Base-by-base conservation (phyloP, 2,888 invertebrate species). In the Polymixis lichenea region DNA sequence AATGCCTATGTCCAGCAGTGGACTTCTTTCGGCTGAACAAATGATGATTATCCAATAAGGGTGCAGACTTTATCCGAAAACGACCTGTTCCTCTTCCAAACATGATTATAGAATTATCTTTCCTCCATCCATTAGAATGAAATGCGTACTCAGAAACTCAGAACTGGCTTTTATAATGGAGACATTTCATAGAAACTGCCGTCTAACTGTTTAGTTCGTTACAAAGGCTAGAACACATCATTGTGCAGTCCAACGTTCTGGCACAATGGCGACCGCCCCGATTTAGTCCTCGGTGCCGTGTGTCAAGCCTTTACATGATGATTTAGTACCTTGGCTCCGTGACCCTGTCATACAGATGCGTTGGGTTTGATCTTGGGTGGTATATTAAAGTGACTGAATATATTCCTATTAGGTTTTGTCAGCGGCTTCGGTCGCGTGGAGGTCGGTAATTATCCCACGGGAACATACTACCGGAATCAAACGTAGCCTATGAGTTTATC, bases 251-350 rank as follows among this genome's bases (percentile, higher is more conserved):
- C 25, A 71, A 69, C 75, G 25, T 32, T 46, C 49, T 4, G 66
- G 15, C 32, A 85, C 83, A 85, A 83, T 82, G 77, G 82, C 66
- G 77, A 73, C 82, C 83, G 60, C 86, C 82, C 74, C 43, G 83
- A 85, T 82, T 83, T 58, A 56, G 77, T 62, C 65, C 85, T 4
- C 65, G 49, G 66, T 85, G 53, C 58, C 6, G 70, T 74, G 64
- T 71, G 81, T 68, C 75, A 56, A 70, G 61, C 32, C 49, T 71
- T 65, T 53, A 81, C 46, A 71, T 56, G 62, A 56, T 80, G 68
- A 84, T 84, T 84, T 80, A 80, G 61, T 72, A 49, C 80, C 38
- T 58, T 49, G 58, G 17, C 62, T 68, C n/a, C 38, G 15, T 79
- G 79, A 77, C 68, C 83, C 53, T 77, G 64, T 65, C 83, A 58